Conservation (phyloP, 2,113 vertebrate species). For the Ovibos moschatus region DNA sequence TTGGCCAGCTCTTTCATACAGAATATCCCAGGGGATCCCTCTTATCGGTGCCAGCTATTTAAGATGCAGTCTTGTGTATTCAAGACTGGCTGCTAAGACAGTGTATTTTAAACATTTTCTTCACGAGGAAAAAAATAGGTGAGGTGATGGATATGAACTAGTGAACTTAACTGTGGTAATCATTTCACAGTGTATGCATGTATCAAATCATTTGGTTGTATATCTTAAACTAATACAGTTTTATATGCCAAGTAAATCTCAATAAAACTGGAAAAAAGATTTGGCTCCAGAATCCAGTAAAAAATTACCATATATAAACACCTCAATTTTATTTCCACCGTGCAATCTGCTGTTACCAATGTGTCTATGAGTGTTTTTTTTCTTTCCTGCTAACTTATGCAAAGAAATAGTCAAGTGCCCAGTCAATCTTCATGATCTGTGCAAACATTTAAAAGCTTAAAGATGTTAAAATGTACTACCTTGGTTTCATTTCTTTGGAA, state of each 20-base stretch:
- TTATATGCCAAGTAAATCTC: neutral
- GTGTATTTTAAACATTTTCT: neutral
- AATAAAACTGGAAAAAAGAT: neutral
- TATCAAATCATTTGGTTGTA: neutral
- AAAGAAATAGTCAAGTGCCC: neutral
- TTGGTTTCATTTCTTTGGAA: conserved; percentile 2
- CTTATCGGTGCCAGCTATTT: neutral
- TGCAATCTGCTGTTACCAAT: neutral
- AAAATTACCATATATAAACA: neutral
- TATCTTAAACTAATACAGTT: neutral
- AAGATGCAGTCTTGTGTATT: neutral
- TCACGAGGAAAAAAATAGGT: neutral
- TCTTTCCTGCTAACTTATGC: neutral
- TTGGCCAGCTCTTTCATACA: neutral
- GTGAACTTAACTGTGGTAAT: neutral
- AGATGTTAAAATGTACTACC: neutral
- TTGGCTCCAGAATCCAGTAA: neutral
- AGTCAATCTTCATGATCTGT: neutral
- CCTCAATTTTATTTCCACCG: neutral
- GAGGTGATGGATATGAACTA: neutral
- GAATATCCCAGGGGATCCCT: neutral
- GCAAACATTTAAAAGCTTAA: neutral
- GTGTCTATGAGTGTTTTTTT: neutral
- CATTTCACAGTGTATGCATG: neutral
- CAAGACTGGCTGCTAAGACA: neutral